Conservation (phyloP, 2,113 vertebrate species). For the Melospiza melodia region DNA sequence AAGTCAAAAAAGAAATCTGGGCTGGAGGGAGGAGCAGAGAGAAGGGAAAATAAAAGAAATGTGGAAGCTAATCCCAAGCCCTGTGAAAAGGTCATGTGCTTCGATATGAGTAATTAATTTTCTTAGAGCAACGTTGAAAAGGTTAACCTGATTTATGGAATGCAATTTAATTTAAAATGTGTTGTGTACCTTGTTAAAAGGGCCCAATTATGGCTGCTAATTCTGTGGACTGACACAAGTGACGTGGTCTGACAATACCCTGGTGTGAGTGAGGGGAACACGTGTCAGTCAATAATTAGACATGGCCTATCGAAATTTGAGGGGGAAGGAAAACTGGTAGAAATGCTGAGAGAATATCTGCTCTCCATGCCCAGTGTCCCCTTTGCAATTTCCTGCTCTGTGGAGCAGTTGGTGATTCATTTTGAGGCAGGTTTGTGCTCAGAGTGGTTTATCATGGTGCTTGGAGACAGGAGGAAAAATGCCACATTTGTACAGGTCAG, state of each 20-base stretch:
- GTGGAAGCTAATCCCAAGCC: constrained; percentile 60
- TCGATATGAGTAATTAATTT: constrained; percentile 85
- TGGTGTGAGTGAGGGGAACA: not conserved
- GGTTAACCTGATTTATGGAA: constrained; percentile 86
- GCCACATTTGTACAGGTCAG: not conserved
- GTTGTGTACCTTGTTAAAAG: constrained; percentile 83
- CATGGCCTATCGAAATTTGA: not conserved
- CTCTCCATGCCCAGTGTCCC: not conserved
- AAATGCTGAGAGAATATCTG: not conserved
- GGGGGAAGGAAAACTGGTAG: not conserved
- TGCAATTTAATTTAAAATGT: constrained; percentile 79
- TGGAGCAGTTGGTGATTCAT: not conserved
- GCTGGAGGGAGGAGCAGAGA: not conserved
- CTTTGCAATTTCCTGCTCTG: not conserved
- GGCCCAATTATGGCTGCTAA: constrained; percentile 68
- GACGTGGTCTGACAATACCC: not conserved
- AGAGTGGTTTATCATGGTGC: not conserved
- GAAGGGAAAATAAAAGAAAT: not conserved
- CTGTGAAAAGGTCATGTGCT: constrained; percentile 80
- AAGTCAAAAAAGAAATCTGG: not conserved
- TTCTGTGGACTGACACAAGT: constrained; percentile 45
- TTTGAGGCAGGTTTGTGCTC: not conserved
- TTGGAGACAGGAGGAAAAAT: not conserved
- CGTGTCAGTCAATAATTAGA: constrained; percentile 20
- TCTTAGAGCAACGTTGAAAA: constrained; percentile 79